Evolutionary conservation across 2,113 vertebrate genomes (phyloP).

Genomic region (Platysternon megacephalum): DNA sequence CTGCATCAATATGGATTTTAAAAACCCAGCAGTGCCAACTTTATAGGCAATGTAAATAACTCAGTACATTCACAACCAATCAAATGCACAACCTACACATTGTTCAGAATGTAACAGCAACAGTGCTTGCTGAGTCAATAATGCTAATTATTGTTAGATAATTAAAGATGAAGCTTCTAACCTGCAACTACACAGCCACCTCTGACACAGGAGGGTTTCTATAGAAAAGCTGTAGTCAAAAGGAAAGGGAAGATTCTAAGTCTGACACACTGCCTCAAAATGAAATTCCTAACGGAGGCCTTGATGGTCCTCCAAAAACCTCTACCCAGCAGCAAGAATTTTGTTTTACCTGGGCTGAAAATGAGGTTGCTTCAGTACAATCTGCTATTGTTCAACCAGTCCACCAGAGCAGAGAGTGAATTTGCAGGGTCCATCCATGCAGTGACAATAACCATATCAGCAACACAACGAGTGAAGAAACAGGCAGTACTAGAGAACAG

Average conservation of each 20-base stretch:
- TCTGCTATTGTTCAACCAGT: no score
- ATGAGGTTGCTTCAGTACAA: no score
- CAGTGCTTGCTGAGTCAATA: neutral
- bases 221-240: neutral
- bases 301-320: neutral
- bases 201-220: neutral
- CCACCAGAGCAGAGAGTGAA: no score
- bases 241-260: neutral
- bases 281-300: neutral
- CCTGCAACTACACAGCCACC: neutral
- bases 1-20: neutral
- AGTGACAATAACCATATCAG: no score
- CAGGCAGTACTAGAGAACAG: no score
- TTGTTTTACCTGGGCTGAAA: neutral
- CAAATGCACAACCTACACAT: neutral
- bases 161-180: neutral
- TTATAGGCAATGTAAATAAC: neutral
- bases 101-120: neutral
- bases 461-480: no score
- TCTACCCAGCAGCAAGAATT: neutral
- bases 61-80: neutral
- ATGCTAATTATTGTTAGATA: neutral
- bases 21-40: neutral
- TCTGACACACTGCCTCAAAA: neutral
- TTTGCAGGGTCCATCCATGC: no score